These are phyloP conservation scores for Schlechtendalia chinensis DNA, from an alignment of 1,140 invertebrate genomes.

Conservation along the genomic window DNA sequence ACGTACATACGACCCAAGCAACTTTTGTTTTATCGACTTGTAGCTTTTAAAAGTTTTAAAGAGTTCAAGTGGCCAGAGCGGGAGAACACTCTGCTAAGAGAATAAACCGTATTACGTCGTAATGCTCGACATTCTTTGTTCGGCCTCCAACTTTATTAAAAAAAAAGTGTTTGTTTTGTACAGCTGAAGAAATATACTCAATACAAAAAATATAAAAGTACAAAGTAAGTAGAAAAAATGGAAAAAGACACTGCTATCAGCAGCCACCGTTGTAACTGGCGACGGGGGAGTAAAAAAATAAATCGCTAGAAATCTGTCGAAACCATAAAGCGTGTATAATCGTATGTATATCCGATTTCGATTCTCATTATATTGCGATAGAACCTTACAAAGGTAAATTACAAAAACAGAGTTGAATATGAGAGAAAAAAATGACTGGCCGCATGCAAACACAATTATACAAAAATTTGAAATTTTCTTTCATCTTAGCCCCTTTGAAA, in stretches of 20 bases:
- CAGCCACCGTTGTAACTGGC: neutral
- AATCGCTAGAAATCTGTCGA: neutral
- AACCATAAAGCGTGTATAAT: neutral
- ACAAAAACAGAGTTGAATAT: neutral
- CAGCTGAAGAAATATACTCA: slow-evolving; percentile 19
- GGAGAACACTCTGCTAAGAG: neutral
- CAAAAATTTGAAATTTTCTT: slow-evolving; percentile 3
- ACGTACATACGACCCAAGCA: neutral
- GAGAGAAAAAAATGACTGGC: neutral
- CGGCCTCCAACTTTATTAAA: slow-evolving; percentile 7
- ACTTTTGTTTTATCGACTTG: slow-evolving; percentile 30
- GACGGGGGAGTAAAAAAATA: slow-evolving; percentile 6
- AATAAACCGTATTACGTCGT: slow-evolving; percentile 22
- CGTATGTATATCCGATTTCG: neutral
- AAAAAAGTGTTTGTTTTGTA: slow-evolving; percentile 37
- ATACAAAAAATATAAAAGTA: slow-evolving; percentile 12
- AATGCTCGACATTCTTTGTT: slow-evolving; percentile 37
- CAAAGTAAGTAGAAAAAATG: neutral
- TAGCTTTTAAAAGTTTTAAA: slow-evolving; percentile 41
- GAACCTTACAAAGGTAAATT: neutral
- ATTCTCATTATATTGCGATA: slow-evolving; percentile 9
- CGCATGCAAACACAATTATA: slow-evolving; percentile 3
- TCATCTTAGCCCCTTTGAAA: neutral
- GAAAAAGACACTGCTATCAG: neutral
- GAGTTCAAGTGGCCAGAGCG: slow-evolving; percentile 23